Base-by-base conservation (phyloP, 2,113 vertebrate genomes). In the Lophotis ruficrista region DNA sequence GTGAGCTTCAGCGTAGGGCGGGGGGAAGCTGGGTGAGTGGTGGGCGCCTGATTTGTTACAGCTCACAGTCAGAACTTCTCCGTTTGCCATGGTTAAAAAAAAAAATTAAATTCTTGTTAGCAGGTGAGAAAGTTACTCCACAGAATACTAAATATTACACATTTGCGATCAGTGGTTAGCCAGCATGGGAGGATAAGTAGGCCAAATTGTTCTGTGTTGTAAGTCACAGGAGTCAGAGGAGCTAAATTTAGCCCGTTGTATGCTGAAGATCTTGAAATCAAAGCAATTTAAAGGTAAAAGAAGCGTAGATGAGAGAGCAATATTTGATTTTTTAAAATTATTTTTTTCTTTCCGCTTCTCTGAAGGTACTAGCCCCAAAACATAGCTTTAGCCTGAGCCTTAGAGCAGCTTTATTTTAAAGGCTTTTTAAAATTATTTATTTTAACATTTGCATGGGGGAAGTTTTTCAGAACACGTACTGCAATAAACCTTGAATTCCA, bases 381-480 rank as follows among this genome's bases (percentile, higher is more conserved):
- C n/a, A 38, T 17, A 94, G 80, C 23, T 78, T 76, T 89, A 84
- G 85, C 69, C 35, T 82, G 73, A 81, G 48, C 88, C 51, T 38
- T 78, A 94, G 91, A 90, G 87, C 77, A 94, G 61, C 69, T 92
- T 66, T 91, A 41, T 89, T 93, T 90, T 93, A 61, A 82, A 93
- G 70, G 66, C 72, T 89, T 91, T 43, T 16, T 43, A 43, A 43
- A 43, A 43, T 77, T 14, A 75, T 89, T 94, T 83, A 56, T 77
- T 90, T 93, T 65, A 94, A 89, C 90, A 82, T 95, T 94, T 95
- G 94, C 91, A 94, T 96, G 92, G 83, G 91, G 80, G 93, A 97
- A 94, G 79, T 93, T 95, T 94, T 96, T 97, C 94, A 95, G 94
- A 97, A 96, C 92, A 96, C 94, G 1, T 94, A 35, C 82, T 94